Evolutionary conservation across 2,888 invertebrate genomes (phyloP).

Genomic region (Melinaea menophilus): DNA sequence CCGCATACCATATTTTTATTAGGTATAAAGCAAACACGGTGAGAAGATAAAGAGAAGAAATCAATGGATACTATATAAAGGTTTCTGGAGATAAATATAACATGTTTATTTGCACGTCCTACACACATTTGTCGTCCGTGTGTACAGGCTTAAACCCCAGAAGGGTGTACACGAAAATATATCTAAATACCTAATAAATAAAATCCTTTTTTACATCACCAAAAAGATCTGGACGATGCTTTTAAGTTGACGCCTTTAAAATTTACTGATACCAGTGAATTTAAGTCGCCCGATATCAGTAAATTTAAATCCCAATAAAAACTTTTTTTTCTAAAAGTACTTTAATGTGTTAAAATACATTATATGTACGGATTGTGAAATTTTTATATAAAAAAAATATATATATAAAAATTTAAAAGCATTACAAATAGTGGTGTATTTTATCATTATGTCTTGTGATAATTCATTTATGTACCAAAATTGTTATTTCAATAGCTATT

Average conservation of each 20-base stretch:
- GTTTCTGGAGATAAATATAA: slow-evolving; percentile 77
- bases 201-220: slow-evolving; percentile 46
- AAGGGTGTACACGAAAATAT: slow-evolving; percentile 46
- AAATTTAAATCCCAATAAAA: slow-evolving; percentile 70
- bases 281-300: slow-evolving; percentile 70
- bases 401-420: neutral
- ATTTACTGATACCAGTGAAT: slow-evolving; percentile 37
- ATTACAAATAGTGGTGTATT: neutral
- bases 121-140: slow-evolving; percentile 60
- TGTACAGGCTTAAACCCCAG: slow-evolving; percentile 50
- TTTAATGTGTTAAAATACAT: too few relatives aligned
- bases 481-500: neutral
- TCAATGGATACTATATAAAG: slow-evolving; percentile 78
- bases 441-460: neutral
- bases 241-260: slow-evolving; percentile 38
- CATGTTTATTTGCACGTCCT: slow-evolving; percentile 78
- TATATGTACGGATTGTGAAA: slow-evolving; percentile 48
- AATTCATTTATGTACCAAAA: too few relatives aligned
- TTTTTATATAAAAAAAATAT: slow-evolving; percentile 37
- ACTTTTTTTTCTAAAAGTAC: slow-evolving; percentile 58
- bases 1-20: slow-evolving; percentile 65
- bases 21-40: slow-evolving; percentile 75
- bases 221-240: slow-evolving; percentile 38
- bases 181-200: slow-evolving; percentile 47
- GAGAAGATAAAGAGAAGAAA: slow-evolving; percentile 74